Conservation (phyloP, 2,888 invertebrate genomes). For the Hedychridium roseum region DNA sequence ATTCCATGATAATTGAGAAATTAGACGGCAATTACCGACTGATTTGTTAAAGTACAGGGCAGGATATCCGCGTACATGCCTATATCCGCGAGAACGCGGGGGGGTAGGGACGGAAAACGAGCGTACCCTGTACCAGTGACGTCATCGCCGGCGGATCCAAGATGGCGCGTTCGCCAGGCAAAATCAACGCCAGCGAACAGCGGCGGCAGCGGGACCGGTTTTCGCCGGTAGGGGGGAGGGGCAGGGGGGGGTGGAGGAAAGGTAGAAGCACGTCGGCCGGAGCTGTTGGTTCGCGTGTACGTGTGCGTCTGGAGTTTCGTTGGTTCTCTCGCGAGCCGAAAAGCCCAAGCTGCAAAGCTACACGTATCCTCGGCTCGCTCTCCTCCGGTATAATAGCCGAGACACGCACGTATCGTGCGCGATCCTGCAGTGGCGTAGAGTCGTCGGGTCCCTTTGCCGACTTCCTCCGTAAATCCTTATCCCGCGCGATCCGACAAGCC, state of each 20-base stretch:
- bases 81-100: conserved; percentile 13
- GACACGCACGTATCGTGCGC: conserved; percentile 12
- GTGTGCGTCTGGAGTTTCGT: conserved; percentile 21
- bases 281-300: background rate
- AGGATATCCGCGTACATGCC: too few relatives aligned
- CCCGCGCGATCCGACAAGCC: conserved; percentile 2
- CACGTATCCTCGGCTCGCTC: background rate
- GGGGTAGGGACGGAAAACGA: conserved; percentile 20
- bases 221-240: conserved; percentile 3
- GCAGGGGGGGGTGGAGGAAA: conserved; percentile 3
- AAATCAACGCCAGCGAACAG: conserved; percentile 30
- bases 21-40: too few relatives aligned
- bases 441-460: too few relatives aligned
- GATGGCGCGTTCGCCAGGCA: conserved; percentile 40
- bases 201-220: conserved; percentile 38
- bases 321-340: conserved; percentile 31
- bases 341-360: conserved; percentile 28
- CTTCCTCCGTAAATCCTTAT: too few relatives aligned
- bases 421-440: too few relatives aligned
- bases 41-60: too few relatives aligned
- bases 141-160: conserved; percentile 47
- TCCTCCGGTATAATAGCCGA: conserved; percentile 14
- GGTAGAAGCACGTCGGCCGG: background rate
- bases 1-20: too few relatives aligned
- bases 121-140: conserved; percentile 51